These are phyloP conservation scores for Drosophila murphyi DNA, from an alignment of 1,140 invertebrate species.

Conservation along the genomic window DNA sequence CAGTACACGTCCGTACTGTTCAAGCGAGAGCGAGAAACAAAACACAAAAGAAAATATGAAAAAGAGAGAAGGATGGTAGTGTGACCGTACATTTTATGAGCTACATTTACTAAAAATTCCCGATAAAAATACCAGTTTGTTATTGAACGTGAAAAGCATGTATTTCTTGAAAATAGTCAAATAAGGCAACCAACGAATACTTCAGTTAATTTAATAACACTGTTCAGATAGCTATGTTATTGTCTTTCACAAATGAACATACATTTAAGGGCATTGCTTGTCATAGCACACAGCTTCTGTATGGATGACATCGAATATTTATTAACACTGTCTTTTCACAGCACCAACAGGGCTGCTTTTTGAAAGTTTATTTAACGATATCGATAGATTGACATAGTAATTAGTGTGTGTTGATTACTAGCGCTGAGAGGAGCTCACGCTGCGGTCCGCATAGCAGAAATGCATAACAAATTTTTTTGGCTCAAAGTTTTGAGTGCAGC, in stretches of 20 bases:
- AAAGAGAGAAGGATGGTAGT: slow-evolving; percentile 31
- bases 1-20: slow-evolving; percentile 61
- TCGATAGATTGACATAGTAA: slow-evolving; percentile 26
- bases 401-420: slow-evolving; percentile 52
- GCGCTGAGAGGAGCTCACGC: slow-evolving; percentile 36
- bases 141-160: neutral
- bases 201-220: neutral
- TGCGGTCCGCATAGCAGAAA: slow-evolving; percentile 19
- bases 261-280: neutral
- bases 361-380: neutral
- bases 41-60: slow-evolving; percentile 48
- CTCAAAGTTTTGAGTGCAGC: slow-evolving; percentile 24
- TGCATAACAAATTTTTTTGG: slow-evolving; percentile 43
- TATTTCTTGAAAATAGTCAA: neutral
- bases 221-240: neutral
- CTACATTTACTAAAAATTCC: neutral
- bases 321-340: neutral
- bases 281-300: slow-evolving; percentile 20
- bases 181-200: no score
- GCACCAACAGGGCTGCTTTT: slow-evolving; percentile 1
- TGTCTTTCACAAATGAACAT: neutral
- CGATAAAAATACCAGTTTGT: slow-evolving; percentile 4
- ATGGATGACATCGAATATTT: neutral
- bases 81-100: neutral
- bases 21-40: slow-evolving; percentile 54